phyloP scores from a whole-genome alignment of 1,140 invertebrate genomes.

The Trichonephila clavata region DNA sequence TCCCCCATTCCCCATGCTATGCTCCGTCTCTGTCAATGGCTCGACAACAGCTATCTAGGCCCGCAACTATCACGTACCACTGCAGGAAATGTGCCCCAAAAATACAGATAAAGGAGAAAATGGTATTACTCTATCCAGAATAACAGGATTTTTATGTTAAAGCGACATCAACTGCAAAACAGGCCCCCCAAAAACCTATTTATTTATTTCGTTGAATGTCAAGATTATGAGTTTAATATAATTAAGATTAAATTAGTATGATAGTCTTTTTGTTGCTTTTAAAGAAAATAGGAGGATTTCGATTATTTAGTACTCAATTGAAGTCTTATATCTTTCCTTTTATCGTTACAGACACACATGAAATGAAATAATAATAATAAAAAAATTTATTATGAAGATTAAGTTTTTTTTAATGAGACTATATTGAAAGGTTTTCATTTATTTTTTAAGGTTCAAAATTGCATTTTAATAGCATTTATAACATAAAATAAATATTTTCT shows the following conservation, averaged over 20 bases:
- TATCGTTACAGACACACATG: background rate
- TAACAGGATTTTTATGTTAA: background rate
- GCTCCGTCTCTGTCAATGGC: slow-evolving; percentile 75
- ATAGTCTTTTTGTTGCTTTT: background rate
- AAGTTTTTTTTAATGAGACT: no score
- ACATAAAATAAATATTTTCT: no score
- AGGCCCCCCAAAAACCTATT: background rate
- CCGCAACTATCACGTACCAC: slow-evolving; percentile 59
- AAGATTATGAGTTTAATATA: background rate
- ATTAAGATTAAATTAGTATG: background rate
- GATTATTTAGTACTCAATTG: background rate
- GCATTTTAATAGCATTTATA: no score
- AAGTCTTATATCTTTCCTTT: background rate
- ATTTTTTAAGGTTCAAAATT: no score
- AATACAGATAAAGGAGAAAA: slow-evolving; percentile 53
- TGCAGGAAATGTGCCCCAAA: slow-evolving; percentile 2
- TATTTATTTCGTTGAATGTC: background rate
- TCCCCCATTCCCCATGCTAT: slow-evolving; percentile 39
- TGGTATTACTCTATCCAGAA: slow-evolving; percentile 8
- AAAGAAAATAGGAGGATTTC: background rate
- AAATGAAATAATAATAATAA: no score
- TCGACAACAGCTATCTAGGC: slow-evolving; percentile 53
- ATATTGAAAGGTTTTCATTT: no score
- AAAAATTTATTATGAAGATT: no score
- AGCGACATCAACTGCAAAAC: background rate